Percentiles rank a stretch among this genome's conserved stretches.
These are phyloP conservation scores for Dolichotis patagonum DNA, from an alignment of 2,113 vertebrate genomes.

Conservation along the genomic window DNA sequence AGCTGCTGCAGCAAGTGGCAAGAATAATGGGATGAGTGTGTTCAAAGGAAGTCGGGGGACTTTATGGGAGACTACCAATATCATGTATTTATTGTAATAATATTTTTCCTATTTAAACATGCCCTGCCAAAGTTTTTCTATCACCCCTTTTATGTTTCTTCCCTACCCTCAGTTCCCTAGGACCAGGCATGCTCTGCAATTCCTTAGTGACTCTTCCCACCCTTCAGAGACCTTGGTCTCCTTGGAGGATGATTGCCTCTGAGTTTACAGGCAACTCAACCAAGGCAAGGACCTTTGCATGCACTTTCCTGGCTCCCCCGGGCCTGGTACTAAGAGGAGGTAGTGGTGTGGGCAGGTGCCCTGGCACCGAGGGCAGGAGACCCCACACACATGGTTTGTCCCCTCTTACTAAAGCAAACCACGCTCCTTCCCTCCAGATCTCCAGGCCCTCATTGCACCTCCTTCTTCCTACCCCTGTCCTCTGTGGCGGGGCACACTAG, in stretches of 20 bases:
- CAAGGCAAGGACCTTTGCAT: background rate
- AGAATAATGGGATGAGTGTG: background rate
- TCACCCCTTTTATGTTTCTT: background rate
- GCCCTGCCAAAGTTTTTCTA: background rate
- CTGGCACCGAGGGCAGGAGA: fast-evolving
- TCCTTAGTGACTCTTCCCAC: background rate
- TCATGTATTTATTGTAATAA: background rate
- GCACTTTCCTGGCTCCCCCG: too few relatives aligned
- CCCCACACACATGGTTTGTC: fast-evolving
- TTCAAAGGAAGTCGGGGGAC: background rate
- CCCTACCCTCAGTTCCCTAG: background rate
- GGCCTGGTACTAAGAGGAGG: too few relatives aligned
- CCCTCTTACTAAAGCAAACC: background rate
- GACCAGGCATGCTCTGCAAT: background rate
- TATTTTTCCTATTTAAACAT: background rate
- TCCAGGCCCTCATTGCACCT: background rate
- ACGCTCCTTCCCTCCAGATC: background rate
- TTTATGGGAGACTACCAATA: background rate
- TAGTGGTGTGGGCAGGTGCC: fast-evolving
- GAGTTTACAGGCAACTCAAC: background rate
- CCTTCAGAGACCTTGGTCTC: background rate
- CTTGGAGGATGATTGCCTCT: background rate
- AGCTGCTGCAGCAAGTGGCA: background rate
- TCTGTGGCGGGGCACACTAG: background rate
- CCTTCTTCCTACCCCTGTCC: background rate